Base-by-base conservation (phyloP, 1,140 invertebrate species). In the Caenorhabditis briggsae region DNA sequence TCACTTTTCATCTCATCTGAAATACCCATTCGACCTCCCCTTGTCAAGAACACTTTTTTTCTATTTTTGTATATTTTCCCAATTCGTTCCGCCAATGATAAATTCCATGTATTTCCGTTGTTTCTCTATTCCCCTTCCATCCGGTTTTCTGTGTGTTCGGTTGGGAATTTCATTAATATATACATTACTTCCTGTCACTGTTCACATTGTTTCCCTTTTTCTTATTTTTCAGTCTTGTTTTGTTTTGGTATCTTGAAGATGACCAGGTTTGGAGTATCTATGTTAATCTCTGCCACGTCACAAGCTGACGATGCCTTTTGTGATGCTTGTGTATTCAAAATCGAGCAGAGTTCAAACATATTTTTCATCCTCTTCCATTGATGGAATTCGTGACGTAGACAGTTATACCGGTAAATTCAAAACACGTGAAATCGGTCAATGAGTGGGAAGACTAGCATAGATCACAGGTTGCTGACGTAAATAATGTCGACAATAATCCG, bases 271-370 rank as follows among this genome's bases (percentile, higher is more conserved):
- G 18, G n/a, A 78, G 2, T 12, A 74, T 9, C 46, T 74, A 18
- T 74, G 41, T 46, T n/a, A 78, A 70, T 70, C 43, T 78, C 5
- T 78, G 70, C 43, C 43, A 50, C 46, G 70, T 53, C 43, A 78
- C n/a, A 23, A 20, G 20, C 53, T 78, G 70, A 78, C 43, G 64
- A 70, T 18, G 64, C 11, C 33, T 70, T 46, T 78, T 78, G 70
- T 78, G 46, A 78, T 78, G 46, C 18, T 20, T 78, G 12, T 78
- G 43, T 14, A 78, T 78, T 78, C 70, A 78, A 78, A 33, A 78
- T 50, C 53, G 46, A 78, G 70, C 43, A 78, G 5, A 78, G 70
- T 48, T 78, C 70, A 78, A 20, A 7, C 23, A 23, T 18, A 16
- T 46, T 64, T 70, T 2, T 43, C 3, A 33, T 14, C 18, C 33